Evolutionary conservation across 2,888 invertebrate species (phyloP), one percentile per base, ranked within the genome.

Genomic region (Ophion obscuratus): DNA sequence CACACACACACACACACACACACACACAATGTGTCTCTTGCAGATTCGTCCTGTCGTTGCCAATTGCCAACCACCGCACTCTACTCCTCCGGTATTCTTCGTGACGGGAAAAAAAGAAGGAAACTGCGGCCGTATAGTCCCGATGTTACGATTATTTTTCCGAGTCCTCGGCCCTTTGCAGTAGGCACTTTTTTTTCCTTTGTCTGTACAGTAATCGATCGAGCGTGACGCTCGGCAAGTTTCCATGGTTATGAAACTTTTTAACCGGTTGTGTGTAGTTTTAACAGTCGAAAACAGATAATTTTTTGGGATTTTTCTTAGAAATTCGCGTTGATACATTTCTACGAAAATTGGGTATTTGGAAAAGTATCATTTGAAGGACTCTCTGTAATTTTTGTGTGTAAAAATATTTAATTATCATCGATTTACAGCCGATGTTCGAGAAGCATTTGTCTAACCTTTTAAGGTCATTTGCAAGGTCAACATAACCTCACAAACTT

Each of bases 41-140:
- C 80, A 81, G 86, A 83, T 83, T 86, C 83, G 68, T 59, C 77
- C 80, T 74, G 83, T 86, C 80, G 44, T 57, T 83, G 83, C 83
- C 83, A 86, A 86, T 80, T 80, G 86, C 86, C 24, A 24, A 24
- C 24, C 24, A n/a, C 24, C 24, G 24, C 24, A 24, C 24, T 24
- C 24, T 24, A 74, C 80, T 75, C 64, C 77, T 31, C 77, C 57
- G 40, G 47, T 67, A 27, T 64, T 81, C 67, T 71, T 76, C 64
- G 59, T 47, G 36, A 66, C 68, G 14, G 73, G 20, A 24, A 47
- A 62, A 27, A 44, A 61, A 70, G 24, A 31, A 79, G 61, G 68
- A 70, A 59, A 24, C 20, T 44, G 27, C 59, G 47, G 47, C 71
- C 36, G 31, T 70, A 62, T 44, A 24, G 40, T n/a, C 67, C 44